phyloP scores from a whole-genome alignment of 2,113 vertebrate genomes.

The Embiotoca jacksoni region DNA sequence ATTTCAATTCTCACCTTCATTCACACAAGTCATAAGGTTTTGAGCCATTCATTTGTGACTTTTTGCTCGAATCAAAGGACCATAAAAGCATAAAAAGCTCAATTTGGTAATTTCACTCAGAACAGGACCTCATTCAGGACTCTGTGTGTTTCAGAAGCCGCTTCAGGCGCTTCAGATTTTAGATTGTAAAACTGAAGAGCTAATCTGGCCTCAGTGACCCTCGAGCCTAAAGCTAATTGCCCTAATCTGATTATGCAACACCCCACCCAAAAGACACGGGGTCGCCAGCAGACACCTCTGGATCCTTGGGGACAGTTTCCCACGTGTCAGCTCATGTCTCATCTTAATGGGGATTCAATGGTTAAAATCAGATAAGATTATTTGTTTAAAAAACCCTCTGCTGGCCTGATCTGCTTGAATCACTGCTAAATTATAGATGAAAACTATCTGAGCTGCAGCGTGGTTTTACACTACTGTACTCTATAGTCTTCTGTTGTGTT shows the following conservation, averaged over 20 bases:
- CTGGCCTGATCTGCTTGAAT: neutral
- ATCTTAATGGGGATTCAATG: neutral
- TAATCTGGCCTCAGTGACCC: slow-evolving; percentile 51
- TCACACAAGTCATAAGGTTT: neutral
- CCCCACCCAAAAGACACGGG: slow-evolving; percentile 19
- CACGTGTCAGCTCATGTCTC: slow-evolving; percentile 17
- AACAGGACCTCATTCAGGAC: slow-evolving; percentile 47
- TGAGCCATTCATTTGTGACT: neutral
- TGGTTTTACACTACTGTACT: neutral
- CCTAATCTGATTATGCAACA: slow-evolving; percentile 66
- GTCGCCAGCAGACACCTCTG: slow-evolving; percentile 28
- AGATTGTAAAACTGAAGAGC: slow-evolving; percentile 44
- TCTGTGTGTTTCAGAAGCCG: slow-evolving; percentile 48
- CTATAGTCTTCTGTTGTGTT: neutral
- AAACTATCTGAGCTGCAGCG: neutral
- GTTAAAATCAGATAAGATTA: slow-evolving; percentile 25
- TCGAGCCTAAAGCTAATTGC: slow-evolving; percentile 55
- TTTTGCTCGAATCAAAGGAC: neutral
- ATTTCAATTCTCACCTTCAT: neutral
- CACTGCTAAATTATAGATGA: neutral
- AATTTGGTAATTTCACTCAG: neutral
- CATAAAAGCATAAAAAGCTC: neutral
- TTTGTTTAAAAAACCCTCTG: neutral
- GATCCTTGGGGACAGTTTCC: slow-evolving; percentile 35
- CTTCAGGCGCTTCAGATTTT: slow-evolving; percentile 51